Evolutionary conservation across 1,140 invertebrate genomes (phyloP).

Genomic region (Galendromus occidentalis): DNA sequence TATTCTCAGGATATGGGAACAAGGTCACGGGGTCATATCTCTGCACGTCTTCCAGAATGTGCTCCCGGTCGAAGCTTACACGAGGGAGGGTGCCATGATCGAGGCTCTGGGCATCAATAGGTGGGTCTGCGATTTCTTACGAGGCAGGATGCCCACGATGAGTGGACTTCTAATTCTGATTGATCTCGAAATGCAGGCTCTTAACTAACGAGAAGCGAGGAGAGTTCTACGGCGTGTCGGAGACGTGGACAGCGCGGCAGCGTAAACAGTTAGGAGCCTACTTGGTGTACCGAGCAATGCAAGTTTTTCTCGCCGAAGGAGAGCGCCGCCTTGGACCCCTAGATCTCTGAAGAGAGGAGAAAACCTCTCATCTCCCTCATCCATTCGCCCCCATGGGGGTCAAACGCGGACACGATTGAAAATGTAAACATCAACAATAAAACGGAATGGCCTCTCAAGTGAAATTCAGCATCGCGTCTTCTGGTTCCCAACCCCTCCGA

Average conservation of each 20-base stretch:
- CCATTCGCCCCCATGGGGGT: too few relatives aligned
- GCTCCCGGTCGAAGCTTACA: slow-evolving; percentile 73
- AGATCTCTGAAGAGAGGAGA: slow-evolving; percentile 28
- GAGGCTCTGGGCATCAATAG: slow-evolving; percentile 44
- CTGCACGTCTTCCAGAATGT: slow-evolving; percentile 77
- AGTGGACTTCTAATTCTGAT: too few relatives aligned
- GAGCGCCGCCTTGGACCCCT: slow-evolving; percentile 50
- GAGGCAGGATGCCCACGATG: neutral
- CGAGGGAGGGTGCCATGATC: slow-evolving; percentile 79
- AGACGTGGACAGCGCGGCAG: slow-evolving; percentile 48
- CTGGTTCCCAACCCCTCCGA: too few relatives aligned
- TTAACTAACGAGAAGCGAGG: slow-evolving; percentile 62
- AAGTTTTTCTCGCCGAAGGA: slow-evolving; percentile 65
- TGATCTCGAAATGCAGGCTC: slow-evolving; percentile 33
- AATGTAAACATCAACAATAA: too few relatives aligned
- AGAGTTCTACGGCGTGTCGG: slow-evolving; percentile 55
- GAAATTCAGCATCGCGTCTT: too few relatives aligned
- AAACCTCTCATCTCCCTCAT: neutral
- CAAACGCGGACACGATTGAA: too few relatives aligned
- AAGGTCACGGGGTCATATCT: slow-evolving; percentile 60
- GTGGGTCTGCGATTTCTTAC: neutral
- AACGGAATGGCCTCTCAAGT: too few relatives aligned
- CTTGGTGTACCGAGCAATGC: slow-evolving; percentile 59
- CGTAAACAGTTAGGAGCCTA: slow-evolving; percentile 52
- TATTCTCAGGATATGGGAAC: slow-evolving; percentile 71